Evolutionary conservation across 2,113 vertebrate species (phyloP).

Genomic region (Ptilorrhoa leucosticta): DNA sequence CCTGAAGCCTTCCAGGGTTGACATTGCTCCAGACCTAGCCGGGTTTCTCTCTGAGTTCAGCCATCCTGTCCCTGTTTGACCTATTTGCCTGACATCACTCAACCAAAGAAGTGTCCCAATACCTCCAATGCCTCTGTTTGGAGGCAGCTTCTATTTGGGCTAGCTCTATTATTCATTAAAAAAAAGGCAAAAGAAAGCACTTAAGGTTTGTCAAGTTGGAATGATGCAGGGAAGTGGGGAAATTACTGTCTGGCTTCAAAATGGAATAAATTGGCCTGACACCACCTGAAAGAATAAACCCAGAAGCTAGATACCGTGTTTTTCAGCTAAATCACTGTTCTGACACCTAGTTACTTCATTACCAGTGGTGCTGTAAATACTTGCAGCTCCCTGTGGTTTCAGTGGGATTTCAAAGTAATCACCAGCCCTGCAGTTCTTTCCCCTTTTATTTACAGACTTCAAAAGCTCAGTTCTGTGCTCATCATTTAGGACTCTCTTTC

Average conservation of each 20-base stretch:
- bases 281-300: not conserved
- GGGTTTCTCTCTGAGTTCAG: not conserved
- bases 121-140: not conserved
- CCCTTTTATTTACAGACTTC: constrained; percentile 46
- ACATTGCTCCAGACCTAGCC: not conserved
- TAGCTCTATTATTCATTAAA: not conserved
- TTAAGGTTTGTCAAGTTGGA: not conserved
- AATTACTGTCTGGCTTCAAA: not conserved
- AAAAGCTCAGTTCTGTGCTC: constrained; percentile 27
- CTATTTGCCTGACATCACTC: not conserved
- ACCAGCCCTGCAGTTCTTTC: not conserved
- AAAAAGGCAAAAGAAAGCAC: not conserved
- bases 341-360: constrained; percentile 52
- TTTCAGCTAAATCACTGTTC: constrained; percentile 28
- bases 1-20: not conserved
- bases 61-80: not conserved
- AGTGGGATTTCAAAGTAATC: constrained; percentile 49
- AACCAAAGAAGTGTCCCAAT: not conserved
- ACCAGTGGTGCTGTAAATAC: constrained; percentile 30
- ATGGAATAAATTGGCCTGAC: not conserved
- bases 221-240: not conserved
- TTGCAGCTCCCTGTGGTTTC: constrained; percentile 25
- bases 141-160: not conserved
- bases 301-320: not conserved
- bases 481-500: not conserved